Base-by-base conservation (phyloP, 2,113 vertebrate genomes). In the Carassius gibelio region DNA sequence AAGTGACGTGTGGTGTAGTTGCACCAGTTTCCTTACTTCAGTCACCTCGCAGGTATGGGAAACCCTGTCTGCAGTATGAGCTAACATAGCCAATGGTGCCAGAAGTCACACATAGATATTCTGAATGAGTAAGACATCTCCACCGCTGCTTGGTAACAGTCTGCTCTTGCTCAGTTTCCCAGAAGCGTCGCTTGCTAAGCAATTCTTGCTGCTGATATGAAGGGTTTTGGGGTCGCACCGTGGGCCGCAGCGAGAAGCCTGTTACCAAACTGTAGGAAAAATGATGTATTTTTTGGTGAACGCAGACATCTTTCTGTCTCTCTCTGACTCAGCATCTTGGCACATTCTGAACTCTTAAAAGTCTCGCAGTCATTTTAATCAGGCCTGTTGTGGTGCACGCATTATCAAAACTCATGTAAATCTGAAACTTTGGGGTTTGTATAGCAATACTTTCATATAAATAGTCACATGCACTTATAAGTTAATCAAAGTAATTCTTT, bases 301-400 rank as follows among this genome's bases (percentile, higher is more conserved):
- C 52, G 3, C 23, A 85, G 68, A 57, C 30, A 74, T 8, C 72
- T n/a, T 1, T 62, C 23, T 74, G 55, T 75, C 72, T 85, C 84
- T 84, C 76, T 84, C 71, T 89, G 84, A 89, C 76, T 90, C 89
- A 90, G 89, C 85, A 87, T 57, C n/a, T 82, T 14, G 88, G 52
- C 52, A 59, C 71, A 81, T 6, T 48, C 36, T 66, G 59, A 86
- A 64, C 74, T 64, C 42, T 38, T 72, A 52, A 72, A 66, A 86
- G 57, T 10, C 13, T 30, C 42, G 45, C 10, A 61, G n/a, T 81
- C 50, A 50, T 71, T 45, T 59, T 83, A 19, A 75, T 11, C 14
- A 55, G 19, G 36, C 19, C 15, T 72, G 11, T 64, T 85, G 75
- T 84, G 76, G 81, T 81, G 61, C 14, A n/a, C 5, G 55, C 62